Evolutionary conservation across 1,140 invertebrate species (phyloP).

Genomic region (Aplysia californica): DNA sequence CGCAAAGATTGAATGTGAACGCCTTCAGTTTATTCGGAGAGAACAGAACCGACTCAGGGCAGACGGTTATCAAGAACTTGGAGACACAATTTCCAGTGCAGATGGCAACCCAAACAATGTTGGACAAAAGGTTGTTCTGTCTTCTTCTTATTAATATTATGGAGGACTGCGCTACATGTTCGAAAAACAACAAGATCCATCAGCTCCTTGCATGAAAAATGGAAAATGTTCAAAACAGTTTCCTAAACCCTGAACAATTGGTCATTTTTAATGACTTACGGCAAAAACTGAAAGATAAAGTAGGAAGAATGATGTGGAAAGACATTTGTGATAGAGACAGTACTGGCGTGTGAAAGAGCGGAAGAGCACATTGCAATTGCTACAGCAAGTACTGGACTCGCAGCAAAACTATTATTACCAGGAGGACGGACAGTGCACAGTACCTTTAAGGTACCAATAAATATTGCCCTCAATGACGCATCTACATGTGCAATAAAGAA

Average conservation of each 20-base stretch:
- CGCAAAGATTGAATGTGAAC: background rate
- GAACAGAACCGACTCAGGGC: conserved; percentile 28
- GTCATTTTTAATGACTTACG: background rate
- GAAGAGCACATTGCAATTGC: conserved; percentile 6
- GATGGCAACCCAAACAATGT: conserved; percentile 34
- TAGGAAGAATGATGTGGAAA: background rate
- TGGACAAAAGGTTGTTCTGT: conserved; percentile 64
- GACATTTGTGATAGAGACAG: background rate
- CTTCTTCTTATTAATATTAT: conserved; percentile 60
- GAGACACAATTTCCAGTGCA: conserved; percentile 34
- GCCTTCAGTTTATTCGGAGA: background rate
- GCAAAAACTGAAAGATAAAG: background rate
- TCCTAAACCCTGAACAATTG: background rate
- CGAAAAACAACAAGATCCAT: conserved; percentile 69
- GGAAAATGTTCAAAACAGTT: too few species aligned
- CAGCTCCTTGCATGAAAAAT: conserved; percentile 68
- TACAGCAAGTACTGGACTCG: conserved; percentile 50
- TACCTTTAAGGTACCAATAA: conserved; percentile 30
- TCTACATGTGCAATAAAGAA: background rate
- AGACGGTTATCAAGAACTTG: conserved; percentile 44
- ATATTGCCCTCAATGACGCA: conserved; percentile 11
- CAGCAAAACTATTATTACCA: conserved; percentile 45
- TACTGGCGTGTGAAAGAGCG: background rate
- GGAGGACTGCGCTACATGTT: conserved; percentile 67
- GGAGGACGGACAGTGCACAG: conserved; percentile 42